These are phyloP conservation scores for Eulemur rufifrons DNA, from an alignment of 2,113 vertebrate species.

Conservation along the genomic window DNA sequence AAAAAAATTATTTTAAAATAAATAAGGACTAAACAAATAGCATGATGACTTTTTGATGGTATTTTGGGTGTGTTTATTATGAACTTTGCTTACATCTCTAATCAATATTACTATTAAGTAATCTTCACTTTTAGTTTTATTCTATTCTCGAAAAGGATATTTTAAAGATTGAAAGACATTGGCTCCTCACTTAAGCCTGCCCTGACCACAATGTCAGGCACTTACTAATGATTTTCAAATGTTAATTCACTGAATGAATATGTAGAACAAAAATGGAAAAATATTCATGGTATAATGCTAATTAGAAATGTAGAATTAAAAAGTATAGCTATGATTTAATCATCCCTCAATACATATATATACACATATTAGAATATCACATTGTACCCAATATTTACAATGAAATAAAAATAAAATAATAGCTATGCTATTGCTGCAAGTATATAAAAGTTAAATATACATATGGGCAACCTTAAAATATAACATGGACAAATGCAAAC, in stretches of 20 bases:
- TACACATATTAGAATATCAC: not conserved
- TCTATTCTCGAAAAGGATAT: constrained; percentile 13
- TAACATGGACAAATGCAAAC: not conserved
- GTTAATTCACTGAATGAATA: constrained; percentile 14
- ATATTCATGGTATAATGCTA: not conserved
- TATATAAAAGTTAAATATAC: constrained; percentile 16
- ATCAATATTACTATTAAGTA: not conserved
- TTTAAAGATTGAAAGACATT: not conserved
- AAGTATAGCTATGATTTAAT: not conserved
- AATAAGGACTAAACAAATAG: not conserved
- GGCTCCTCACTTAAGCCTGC: not conserved
- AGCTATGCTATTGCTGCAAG: not conserved
- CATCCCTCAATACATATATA: not conserved
- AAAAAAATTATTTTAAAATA: too few relatives aligned
- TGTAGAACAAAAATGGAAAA: not conserved
- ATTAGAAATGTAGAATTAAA: constrained; percentile 2
- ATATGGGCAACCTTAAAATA: not conserved
- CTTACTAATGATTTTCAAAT: constrained; percentile 43
- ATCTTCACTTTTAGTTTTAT: not conserved
- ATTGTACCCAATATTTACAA: not conserved
- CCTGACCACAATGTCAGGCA: not conserved
- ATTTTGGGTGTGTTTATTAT: not conserved
- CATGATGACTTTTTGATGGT: not conserved
- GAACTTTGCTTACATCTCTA: not conserved
- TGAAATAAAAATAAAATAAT: not conserved